phyloP scores from a whole-genome alignment of 2,113 vertebrate genomes.

The Cervus canadensis region DNA sequence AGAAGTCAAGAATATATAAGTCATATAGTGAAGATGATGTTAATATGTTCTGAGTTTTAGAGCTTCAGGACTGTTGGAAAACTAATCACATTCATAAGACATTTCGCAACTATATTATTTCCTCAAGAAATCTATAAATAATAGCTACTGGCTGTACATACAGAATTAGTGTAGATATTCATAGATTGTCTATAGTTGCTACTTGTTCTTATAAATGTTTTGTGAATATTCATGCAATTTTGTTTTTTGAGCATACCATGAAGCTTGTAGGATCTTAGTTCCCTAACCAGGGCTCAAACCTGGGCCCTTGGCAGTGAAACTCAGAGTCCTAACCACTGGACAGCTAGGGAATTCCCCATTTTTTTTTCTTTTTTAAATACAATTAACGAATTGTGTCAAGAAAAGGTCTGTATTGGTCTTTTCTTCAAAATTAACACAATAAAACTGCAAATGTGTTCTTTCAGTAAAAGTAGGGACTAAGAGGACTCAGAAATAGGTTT shows the following conservation, averaged over 20 bases:
- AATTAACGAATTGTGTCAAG: neutral
- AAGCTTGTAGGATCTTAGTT: neutral
- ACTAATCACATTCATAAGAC: neutral
- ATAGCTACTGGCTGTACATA: neutral
- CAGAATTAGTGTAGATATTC: neutral
- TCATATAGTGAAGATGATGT: neutral
- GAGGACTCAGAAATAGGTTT: neutral
- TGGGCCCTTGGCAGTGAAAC: neutral
- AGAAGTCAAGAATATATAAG: neutral
- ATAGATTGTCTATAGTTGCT: neutral
- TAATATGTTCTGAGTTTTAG: neutral
- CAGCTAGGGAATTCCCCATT: neutral
- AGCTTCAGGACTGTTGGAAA: neutral
- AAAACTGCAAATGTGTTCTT: neutral
- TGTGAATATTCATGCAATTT: neutral
- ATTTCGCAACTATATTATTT: neutral
- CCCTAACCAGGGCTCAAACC: neutral
- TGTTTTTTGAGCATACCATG: neutral
- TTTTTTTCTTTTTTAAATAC: neutral
- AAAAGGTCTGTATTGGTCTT: neutral
- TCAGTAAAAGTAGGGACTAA: conserved; percentile 13
- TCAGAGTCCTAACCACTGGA: neutral
- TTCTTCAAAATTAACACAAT: conserved; percentile 15
- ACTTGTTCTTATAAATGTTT: neutral
- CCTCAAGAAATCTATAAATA: neutral